Evolutionary conservation across 1,140 invertebrate species (phyloP), one percentile per base, ranked within the genome.

Genomic region (Lasaia peninsularis): DNA sequence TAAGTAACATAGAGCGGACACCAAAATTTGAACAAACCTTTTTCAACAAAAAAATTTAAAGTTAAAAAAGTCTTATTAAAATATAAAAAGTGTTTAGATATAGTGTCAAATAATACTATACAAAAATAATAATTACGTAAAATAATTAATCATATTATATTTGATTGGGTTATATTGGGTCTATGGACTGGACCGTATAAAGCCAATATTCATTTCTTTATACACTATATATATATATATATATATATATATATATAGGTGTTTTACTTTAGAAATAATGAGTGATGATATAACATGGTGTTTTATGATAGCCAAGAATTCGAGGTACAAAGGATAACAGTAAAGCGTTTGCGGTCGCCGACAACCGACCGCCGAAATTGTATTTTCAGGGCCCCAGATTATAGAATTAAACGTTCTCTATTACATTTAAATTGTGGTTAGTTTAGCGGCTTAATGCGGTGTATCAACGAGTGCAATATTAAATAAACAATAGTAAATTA

Each of bases 331-430:
- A 16, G 35, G 35, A 18, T 40, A 40, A 18, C 16, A 14, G 35
- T 40, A 9, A 12, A 24, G 52, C 52, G 33, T 6, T 20, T 34
- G 52, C 52, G 52, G 52, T 21, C 52, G 34, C 52, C 9, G 18
- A 53, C 52, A 53, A 10, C 32, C 34, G 35, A 53, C 31, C 40
- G 24, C 54, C 33, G 20, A 14, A 56, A 56, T 48, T 56, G 40
- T 48, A 56, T 48, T 48, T 49, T 32, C 24, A 32, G 44, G 44
- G 48, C 31, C 40, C 40, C 40, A 56, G 40, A 48, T 56, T 44
- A 56, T 28, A 48, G 28, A 48, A 56, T 56, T 56, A 48, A 33
- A 56, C 49, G 54, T 56, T 16, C 24, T 49, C 24, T 16, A 49
- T 53, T 12, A 50, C 20, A 50, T 14, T 14, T 21, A 28, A 21